A percentile compares a stretch with the other conserved stretches of the same genome.
phyloP scores from a whole-genome alignment of 2,888 invertebrate genomes.

The Microdon myrmicae region DNA sequence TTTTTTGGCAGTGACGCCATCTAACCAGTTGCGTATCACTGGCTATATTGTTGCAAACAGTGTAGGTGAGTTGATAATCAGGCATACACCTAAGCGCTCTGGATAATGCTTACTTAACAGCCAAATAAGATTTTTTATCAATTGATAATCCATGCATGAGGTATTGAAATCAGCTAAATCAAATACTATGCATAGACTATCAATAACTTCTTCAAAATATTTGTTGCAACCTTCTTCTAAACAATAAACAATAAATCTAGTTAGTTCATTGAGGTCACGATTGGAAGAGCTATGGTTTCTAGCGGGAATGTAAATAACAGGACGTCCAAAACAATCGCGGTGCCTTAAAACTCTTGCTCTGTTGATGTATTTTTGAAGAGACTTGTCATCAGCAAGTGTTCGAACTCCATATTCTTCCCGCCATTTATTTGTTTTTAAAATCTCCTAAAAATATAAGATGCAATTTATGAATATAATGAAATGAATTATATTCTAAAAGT shows the following conservation, averaged over 20 bases:
- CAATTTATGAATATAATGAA: too few relatives aligned
- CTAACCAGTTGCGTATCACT: conserved; percentile 80
- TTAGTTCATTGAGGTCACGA: conserved; percentile 79
- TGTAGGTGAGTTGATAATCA: conserved; percentile 78
- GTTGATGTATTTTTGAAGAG: conserved; percentile 71
- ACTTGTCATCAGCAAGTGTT: conserved; percentile 69
- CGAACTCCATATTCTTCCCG: conserved; percentile 77
- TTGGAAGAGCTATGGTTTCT: conserved; percentile 78
- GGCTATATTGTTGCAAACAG: conserved; percentile 83
- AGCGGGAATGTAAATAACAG: conserved; percentile 82
- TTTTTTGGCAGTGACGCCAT: conserved; percentile 81
- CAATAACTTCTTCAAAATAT: conserved; percentile 82
- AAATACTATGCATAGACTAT: conserved; percentile 83
- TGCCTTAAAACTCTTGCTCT: conserved; percentile 78
- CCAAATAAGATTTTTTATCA: conserved; percentile 83
- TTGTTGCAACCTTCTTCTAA: conserved; percentile 80
- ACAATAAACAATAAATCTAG: conserved; percentile 81
- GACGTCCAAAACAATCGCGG: conserved; percentile 78
- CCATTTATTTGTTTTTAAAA: conserved; percentile 85
- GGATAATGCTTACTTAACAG: conserved; percentile 81
- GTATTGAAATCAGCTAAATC: conserved; percentile 79
- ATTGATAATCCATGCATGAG: conserved; percentile 83
- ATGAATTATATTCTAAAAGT: too few relatives aligned
- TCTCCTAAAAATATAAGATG: conserved; percentile 75
- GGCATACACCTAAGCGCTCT: conserved; percentile 79